Evolutionary conservation across 1,140 invertebrate species (phyloP).

Genomic region (Acromyrmex echinatior): DNA sequence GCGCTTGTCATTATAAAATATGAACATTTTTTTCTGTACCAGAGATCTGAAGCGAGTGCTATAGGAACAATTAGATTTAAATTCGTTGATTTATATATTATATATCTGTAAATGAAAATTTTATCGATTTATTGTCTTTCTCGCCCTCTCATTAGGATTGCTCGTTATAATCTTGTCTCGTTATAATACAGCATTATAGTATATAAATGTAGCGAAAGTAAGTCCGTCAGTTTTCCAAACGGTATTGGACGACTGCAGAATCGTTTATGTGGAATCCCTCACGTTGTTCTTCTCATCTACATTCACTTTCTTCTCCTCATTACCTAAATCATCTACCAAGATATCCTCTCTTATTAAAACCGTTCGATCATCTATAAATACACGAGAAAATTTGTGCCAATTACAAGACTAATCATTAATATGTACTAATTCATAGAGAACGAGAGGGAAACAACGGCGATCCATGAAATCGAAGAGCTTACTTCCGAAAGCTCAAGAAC

Average conservation of each 20-base stretch:
- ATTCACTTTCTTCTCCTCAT: slow-evolving; percentile 6
- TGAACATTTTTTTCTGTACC: slow-evolving; percentile 10
- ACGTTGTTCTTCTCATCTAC: slow-evolving; percentile 22
- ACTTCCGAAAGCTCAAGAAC: slow-evolving; percentile 13
- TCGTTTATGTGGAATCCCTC: slow-evolving; percentile 2
- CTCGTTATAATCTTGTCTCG: slow-evolving; percentile 19
- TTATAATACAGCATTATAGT: slow-evolving; percentile 41
- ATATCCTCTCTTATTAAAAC: slow-evolving; percentile 4
- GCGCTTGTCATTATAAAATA: slow-evolving; percentile 42
- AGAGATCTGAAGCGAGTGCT: slow-evolving; percentile 9
- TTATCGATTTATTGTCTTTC: slow-evolving; percentile 36
- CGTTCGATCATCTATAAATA: slow-evolving; percentile 29
- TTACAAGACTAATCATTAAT: slow-evolving; percentile 60
- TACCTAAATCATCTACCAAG: slow-evolving; percentile 4
- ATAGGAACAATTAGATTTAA: slow-evolving; percentile 25
- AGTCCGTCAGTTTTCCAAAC: slow-evolving; percentile 15
- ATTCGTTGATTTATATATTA: slow-evolving; percentile 51
- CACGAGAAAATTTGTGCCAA: slow-evolving; percentile 55
- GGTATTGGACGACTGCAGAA: slow-evolving; percentile 13
- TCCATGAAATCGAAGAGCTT: slow-evolving; percentile 27
- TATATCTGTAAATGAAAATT: slow-evolving; percentile 2
- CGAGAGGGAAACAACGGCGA: slow-evolving; percentile 38
- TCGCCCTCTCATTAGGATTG: slow-evolving; percentile 20
- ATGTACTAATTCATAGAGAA: slow-evolving; percentile 42
- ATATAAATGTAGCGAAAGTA: slow-evolving; percentile 9